phyloP scores from a whole-genome alignment of 2,113 vertebrate genomes.

The Barnardius zonarius region DNA sequence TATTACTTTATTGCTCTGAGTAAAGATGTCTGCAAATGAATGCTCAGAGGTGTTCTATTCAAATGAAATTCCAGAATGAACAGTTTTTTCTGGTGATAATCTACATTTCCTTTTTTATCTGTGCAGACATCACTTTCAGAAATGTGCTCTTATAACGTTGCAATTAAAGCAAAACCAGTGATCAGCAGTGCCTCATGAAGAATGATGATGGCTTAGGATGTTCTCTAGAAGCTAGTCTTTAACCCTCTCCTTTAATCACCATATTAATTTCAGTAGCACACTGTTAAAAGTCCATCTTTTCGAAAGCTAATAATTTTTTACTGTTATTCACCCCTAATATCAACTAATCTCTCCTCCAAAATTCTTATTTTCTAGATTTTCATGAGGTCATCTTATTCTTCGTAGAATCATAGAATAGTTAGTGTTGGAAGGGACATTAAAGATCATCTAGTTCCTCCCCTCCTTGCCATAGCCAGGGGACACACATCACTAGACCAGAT shows the following conservation, averaged over 20 bases:
- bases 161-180: not conserved
- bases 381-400: not conserved
- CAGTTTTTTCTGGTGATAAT: not conserved
- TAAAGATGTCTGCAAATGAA: not conserved
- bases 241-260: not conserved
- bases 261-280: not conserved
- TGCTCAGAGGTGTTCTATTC: not conserved
- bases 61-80: not conserved
- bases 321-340: not conserved
- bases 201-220: not conserved
- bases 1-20: not conserved
- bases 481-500: not conserved
- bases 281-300: not conserved
- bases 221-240: not conserved
- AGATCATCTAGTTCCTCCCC: not conserved
- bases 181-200: not conserved
- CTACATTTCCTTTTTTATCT: not conserved
- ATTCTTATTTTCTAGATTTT: not conserved
- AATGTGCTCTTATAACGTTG: not conserved
- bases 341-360: not conserved
- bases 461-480: not conserved
- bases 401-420: not conserved
- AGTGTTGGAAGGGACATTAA: not conserved
- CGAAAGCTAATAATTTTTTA: not conserved
- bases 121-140: not conserved